Base-by-base conservation (phyloP, 92 coral and sea anemone genomes). In the Paramuricea clavata region DNA sequence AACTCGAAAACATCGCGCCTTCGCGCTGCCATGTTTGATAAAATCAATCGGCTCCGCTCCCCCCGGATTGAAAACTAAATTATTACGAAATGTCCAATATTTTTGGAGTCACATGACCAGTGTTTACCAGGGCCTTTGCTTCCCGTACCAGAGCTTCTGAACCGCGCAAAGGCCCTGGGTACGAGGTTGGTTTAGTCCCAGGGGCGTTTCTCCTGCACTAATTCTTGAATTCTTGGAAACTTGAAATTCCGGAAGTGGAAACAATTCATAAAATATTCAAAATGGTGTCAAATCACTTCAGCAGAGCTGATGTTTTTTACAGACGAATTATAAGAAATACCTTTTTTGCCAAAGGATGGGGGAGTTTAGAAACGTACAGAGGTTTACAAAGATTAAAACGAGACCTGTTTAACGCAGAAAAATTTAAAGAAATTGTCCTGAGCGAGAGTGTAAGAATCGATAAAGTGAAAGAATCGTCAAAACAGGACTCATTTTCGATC, bases 291-390 rank as follows among this genome's bases (percentile, higher is more conserved):
- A 79, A 59, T 59, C 60, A 21, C 6, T 59, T 79, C 80, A 94
- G 98, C 81, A 93, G 85, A 94, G 91, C 94, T 49, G 99, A 97
- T 82, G 61, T 86, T 73, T 71, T 97, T 33, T 97, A 90, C 85
- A 94, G 99, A 79, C 90, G 98, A 57, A 78, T 97, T 15, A 82
- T 97, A 22, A 87, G 95, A 34, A 89, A 94, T 25, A 94, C 85
- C 23, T 97, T 97, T 78, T 97, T 97, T 82, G 61, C 97, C 41
- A 87, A 90, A 67, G 99, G 99, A 26, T 97, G 99, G 99, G 99
- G 99, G 15, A 89, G 85, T 49, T 17, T 97, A 62, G 87, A 93
- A 6, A 85, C 83, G 21, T 94, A 73, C 67, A 89, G 91, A 70
- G 89, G 91, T 28, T 76, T 97, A 17, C 81, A 91, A 32, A 93